Evolutionary conservation across 23 tunicate genomes (phyloP).

Genomic region (Diplosoma virens): DNA sequence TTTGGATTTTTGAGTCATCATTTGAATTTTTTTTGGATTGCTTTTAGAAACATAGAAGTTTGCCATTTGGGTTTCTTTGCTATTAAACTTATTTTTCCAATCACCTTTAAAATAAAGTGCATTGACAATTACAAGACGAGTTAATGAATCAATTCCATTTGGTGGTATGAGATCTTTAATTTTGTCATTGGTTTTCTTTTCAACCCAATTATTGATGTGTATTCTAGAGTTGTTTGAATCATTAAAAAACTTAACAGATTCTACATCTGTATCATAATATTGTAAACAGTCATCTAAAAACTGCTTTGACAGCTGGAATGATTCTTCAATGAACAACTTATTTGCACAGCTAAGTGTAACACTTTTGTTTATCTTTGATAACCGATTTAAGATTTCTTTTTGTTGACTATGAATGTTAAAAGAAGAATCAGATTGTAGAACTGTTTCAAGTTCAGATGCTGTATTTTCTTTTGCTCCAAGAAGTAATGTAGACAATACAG

Average conservation of each 20-base stretch:
- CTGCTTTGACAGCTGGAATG: slow-evolving; percentile 18
- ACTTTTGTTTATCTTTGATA: background rate
- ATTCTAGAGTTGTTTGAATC: slow-evolving; percentile 45
- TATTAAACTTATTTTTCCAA: slow-evolving; percentile 59
- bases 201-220: slow-evolving; percentile 60
- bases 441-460: slow-evolving; percentile 4
- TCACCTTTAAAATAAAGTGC: slow-evolving; percentile 90
- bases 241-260: slow-evolving; percentile 24
- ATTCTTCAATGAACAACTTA: slow-evolving; percentile 41
- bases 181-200: slow-evolving; percentile 50
- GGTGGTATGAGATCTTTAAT: slow-evolving; percentile 58
- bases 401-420: background rate
- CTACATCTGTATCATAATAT: slow-evolving; percentile 13
- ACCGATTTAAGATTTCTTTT: background rate
- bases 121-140: slow-evolving; percentile 58
- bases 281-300: slow-evolving; percentile 25
- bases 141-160: slow-evolving; percentile 29
- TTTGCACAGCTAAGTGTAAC: slow-evolving; percentile 29
- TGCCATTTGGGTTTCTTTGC: slow-evolving; percentile 2
- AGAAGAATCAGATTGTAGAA: background rate
- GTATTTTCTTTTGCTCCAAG: slow-evolving; percentile 42
- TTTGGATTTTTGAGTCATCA: slow-evolving; percentile 51
- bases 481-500: slow-evolving; percentile 35
- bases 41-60: slow-evolving; percentile 30
- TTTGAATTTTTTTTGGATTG: slow-evolving; percentile 19